Percentiles rank a stretch among this genome's conserved stretches.
Evolutionary conservation across 1,140 invertebrate species (phyloP).

Genomic region (Panulirus ornatus): DNA sequence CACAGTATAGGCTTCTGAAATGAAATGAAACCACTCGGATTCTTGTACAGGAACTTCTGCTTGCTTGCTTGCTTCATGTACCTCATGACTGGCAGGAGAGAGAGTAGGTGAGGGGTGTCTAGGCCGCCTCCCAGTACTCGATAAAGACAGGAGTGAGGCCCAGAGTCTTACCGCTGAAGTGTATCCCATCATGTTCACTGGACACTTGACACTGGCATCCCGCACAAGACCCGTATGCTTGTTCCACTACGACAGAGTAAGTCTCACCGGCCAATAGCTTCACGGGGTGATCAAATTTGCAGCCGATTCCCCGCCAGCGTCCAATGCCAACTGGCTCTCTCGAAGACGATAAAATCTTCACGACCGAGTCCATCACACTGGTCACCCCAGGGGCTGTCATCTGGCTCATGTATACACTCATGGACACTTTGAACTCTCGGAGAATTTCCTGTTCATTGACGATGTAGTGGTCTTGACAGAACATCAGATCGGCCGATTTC

Average conservation of each 20-base stretch:
- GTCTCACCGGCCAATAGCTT: background rate
- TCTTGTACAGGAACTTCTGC: too few species aligned
- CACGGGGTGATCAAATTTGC: constrained; percentile 8
- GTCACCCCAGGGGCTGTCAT: constrained; percentile 16
- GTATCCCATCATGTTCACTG: background rate
- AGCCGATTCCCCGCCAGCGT: constrained; percentile 12
- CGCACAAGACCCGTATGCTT: constrained; percentile 10
- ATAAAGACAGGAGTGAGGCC: constrained; percentile 15
- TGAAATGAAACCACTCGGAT: too few species aligned
- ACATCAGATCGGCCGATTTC: background rate
- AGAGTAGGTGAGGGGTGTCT: too few species aligned
- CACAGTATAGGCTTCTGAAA: too few species aligned
- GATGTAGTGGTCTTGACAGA: background rate
- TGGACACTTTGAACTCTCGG: constrained; percentile 8
- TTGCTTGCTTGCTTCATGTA: too few species aligned
- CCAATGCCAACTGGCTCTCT: background rate
- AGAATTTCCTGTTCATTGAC: constrained; percentile 24
- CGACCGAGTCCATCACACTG: background rate
- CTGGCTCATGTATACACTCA: background rate
- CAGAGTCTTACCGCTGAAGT: background rate
- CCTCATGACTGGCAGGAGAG: too few species aligned
- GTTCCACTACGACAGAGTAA: background rate
- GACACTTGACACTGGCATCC: background rate
- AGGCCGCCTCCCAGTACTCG: background rate
- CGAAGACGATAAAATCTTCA: background rate